Percentiles rank a stretch among this genome's conserved stretches.
Conservation (phyloP, 1,140 invertebrate species). For the Stegodyphus mimosarum region DNA sequence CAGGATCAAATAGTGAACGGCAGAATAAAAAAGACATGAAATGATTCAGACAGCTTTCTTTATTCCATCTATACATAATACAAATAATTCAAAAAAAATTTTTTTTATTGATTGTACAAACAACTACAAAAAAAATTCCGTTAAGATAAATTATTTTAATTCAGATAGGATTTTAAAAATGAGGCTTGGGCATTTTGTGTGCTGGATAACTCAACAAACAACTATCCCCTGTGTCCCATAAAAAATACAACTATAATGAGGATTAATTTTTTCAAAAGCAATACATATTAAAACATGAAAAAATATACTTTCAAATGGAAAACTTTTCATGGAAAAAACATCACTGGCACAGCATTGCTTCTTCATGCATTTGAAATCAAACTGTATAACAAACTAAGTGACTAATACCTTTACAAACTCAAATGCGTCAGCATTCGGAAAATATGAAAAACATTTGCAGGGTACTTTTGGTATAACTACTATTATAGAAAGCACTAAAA, state of each 20-base stretch:
- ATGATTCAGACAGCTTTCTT: conserved; percentile 61
- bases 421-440: background rate
- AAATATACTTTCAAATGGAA: background rate
- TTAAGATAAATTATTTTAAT: conserved; percentile 46
- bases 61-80: conserved; percentile 62
- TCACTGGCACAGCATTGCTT: background rate
- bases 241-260: conserved; percentile 32
- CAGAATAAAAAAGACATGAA: background rate
- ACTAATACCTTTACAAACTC: conserved; percentile 1
- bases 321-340: background rate
- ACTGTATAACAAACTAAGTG: background rate
- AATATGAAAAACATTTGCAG: too few species aligned
- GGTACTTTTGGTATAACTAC: too few species aligned
- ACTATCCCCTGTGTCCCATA: conserved; percentile 53
- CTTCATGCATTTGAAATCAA: background rate
- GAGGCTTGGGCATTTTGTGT: conserved; percentile 43
- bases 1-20: too few species aligned
- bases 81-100: conserved; percentile 56
- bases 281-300: conserved; percentile 6
- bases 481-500: too few species aligned
- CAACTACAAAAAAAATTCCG: conserved; percentile 60
- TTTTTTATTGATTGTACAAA: conserved; percentile 60
- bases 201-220: conserved; percentile 27
- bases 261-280: background rate
- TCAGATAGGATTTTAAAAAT: conserved; percentile 51